Evolutionary conservation across 2,888 invertebrate species (phyloP), one percentile per base, ranked within the genome.

Genomic region (Diabrotica balteata): DNA sequence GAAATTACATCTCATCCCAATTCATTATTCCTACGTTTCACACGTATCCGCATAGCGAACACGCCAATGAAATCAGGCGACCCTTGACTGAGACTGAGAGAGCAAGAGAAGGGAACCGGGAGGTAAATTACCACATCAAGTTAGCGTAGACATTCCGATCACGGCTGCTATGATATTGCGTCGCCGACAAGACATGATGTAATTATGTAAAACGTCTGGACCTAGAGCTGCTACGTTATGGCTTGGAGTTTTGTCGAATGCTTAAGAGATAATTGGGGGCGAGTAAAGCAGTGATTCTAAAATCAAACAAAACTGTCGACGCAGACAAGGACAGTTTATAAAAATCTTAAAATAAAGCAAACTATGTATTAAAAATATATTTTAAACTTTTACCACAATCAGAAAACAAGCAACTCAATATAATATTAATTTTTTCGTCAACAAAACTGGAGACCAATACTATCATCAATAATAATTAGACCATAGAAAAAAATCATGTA

Each of bases 201-300:
- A 77, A 77, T 78, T 79, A 79, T 77, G 79, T 77, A 77, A 79
- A 77, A 67, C 77, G 78, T 78, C 79, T 78, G 77, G 77, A 75
- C 75, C 73, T 45, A 49, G 51, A 54, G 59, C 46, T 51, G 59
- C 59, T 67, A 63, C 58, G 62, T 59, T 32, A 47, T 58, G 63
- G 45, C 50, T 22, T 17, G 57, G 54, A 54, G 53, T 44, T 11
- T 55, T 46, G 61, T 47, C n/a, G 42, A 62, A 46, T 11, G 22
- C 32, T 5, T 32, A 32, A 47, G 46, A 62, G 7, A 51, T 3
- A 42, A 11, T 54, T 47, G n/a, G 44, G 44, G 44, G 44, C 42
- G 7, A 55, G 43, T 55, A 43, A 11, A 47, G 47, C 9, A 47
- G 47, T 32, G 32, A 32, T 32, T 32, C 4, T 32, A 2, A 32